A percentile compares a stretch with the other conserved stretches of the same genome.
These are phyloP conservation scores for Syrmaticus mikado DNA, from an alignment of 2,113 vertebrate genomes.

Conservation along the genomic window DNA sequence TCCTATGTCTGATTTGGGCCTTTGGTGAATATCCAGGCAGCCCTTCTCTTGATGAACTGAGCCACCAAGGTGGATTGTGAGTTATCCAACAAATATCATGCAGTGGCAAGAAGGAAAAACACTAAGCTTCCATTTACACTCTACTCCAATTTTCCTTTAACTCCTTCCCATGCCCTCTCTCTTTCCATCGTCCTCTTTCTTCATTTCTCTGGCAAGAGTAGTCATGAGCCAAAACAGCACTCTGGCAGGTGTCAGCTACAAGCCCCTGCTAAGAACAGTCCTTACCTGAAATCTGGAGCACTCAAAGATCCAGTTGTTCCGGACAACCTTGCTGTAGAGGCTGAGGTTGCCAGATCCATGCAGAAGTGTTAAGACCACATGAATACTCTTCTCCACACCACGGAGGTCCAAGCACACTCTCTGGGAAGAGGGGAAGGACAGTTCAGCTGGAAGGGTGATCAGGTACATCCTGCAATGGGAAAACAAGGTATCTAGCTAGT, in stretches of 20 bases:
- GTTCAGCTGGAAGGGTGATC: constrained; percentile 61
- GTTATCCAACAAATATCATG: background rate
- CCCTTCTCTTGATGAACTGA: background rate
- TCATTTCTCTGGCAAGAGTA: background rate
- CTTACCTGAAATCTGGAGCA: constrained; percentile 61
- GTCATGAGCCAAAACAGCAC: background rate
- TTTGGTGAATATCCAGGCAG: background rate
- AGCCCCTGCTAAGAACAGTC: background rate
- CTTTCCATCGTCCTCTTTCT: background rate
- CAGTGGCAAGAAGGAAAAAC: background rate
- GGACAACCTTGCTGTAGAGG: constrained; percentile 43
- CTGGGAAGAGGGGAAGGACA: constrained; percentile 66
- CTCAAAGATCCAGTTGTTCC: constrained; percentile 32
- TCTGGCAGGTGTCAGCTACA: background rate
- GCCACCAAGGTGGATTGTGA: background rate
- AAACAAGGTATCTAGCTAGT: background rate
- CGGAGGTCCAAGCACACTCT: constrained; percentile 71
- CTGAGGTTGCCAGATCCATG: constrained; percentile 49
- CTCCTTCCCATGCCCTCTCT: background rate
- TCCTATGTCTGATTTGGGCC: background rate
- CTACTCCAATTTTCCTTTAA: background rate
- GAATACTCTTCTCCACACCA: constrained; percentile 45
- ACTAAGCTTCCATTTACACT: background rate
- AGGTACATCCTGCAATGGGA: constrained; percentile 63
- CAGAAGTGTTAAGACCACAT: constrained; percentile 40